Evolutionary conservation across 2,113 vertebrate species (phyloP), one percentile per base, ranked within the genome.

Genomic region (Lynx canadensis): DNA sequence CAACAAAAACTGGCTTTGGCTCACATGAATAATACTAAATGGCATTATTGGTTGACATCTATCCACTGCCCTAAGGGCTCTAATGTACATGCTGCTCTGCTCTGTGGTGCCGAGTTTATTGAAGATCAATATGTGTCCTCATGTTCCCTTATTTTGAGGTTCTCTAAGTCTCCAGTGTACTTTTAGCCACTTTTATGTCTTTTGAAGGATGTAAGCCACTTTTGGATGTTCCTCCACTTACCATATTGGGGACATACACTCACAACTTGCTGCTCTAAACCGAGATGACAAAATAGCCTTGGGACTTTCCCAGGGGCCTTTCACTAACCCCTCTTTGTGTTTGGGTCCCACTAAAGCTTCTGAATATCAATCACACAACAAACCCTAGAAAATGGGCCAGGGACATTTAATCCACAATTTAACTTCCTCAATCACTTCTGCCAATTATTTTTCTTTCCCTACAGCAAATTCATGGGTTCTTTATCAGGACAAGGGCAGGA

Each of bases 381-480:
- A 89, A 55, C 11, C 65, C 31, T 48, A 89, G n/a, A 25, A 94
- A 14, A 92, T 18, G 1, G 10, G 19, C 7, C 1, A 6, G 31
- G 31, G 21, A 94, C 48, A 66, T 89, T 74, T 89, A 96, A 48
- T 94, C 38, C 29, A 90, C 25, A 79, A 57, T 89, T 88, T 84
- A 80, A 74, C 4, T 36, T 60, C 16, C 8, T 63, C 65, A 33
- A 89, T 95, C 21, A 76, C 12, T 10, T 94, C 14, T 86, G 11
- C 18, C 11, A 87, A 84, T 87, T 96, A 57, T 93, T 87, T 87
- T 83, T 33, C 27, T 89, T 93, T 93, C 38, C 14, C 15, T 94
- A 85, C 87, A 65, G 48, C 21, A 90, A 95, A 65, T 87, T 4
- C 38, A 76, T 38, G 29, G 13, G 8, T 23, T 83, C 9, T 50